Evolutionary conservation across 2,888 invertebrate genomes (phyloP).

Genomic region (Philonicus albiceps): DNA sequence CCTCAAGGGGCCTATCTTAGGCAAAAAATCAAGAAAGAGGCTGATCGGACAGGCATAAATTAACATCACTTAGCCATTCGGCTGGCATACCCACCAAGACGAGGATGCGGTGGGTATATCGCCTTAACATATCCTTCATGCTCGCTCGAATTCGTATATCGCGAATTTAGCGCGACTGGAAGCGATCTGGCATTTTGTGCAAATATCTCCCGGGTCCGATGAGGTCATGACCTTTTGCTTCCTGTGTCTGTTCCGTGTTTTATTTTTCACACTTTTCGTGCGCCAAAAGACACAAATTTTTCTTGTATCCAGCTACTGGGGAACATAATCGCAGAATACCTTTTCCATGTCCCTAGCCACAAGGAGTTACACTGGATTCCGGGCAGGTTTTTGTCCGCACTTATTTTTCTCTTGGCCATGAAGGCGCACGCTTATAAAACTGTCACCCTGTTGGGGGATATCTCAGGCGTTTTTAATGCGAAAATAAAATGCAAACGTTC

Average conservation of each 20-base stretch:
- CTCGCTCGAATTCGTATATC: not conserved
- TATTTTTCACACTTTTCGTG: not conserved
- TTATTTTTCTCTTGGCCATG: not conserved
- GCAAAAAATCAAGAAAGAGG: slow-evolving; percentile 29
- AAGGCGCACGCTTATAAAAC: not conserved
- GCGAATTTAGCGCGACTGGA: not conserved
- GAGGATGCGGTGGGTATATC: not conserved
- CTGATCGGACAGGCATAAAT: slow-evolving; percentile 24
- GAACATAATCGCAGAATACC: not conserved
- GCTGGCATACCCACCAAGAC: not conserved
- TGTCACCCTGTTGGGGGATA: slow-evolving; percentile 6
- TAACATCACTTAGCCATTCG: slow-evolving; percentile 32
- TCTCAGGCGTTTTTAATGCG: slow-evolving; percentile 9
- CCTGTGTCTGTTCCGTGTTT: not conserved
- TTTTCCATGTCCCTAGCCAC: not conserved
- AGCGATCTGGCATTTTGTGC: not conserved
- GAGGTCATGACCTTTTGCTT: not conserved
- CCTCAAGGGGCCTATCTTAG: not conserved
- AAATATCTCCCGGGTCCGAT: not conserved
- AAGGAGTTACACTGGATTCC: not conserved
- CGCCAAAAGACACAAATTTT: slow-evolving; percentile 1
- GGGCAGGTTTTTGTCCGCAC: not conserved
- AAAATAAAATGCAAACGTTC: slow-evolving; percentile 19
- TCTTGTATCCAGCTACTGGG: not conserved
- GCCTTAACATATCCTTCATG: not conserved